Base-by-base conservation (phyloP, 2,113 vertebrate species). In the Ammodytes dubius region DNA sequence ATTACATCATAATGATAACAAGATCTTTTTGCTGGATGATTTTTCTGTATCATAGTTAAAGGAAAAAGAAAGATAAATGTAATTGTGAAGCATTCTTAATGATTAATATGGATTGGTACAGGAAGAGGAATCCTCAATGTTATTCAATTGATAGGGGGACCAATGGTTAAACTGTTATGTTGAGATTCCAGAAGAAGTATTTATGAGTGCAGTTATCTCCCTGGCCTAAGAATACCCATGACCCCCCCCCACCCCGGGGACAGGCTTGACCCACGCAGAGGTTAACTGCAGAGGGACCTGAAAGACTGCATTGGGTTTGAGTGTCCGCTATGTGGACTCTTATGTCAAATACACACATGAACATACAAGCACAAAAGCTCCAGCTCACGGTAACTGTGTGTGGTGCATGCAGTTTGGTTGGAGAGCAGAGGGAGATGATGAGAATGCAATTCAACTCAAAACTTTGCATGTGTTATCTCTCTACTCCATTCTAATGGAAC, bases 211-310 rank as follows among this genome's bases (percentile, higher is more conserved):
- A 63, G 60, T 68, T 76, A 67, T 83, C 67, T 69, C 54, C 45
- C 58, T 13, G 57, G 40, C 70, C 88, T 72, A 84, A 91, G 68
- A 92, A 92, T 87, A 90, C 5, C 50, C 54, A 19, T 40, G 66
- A 87, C 66, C 86, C 69, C 35, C 46, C 40, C 17, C 27, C 27
- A 1, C 27, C 27, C 27, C 27, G 27, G 27, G 4, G 13, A 49
- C 53, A 65, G 35, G 14, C 69, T 17, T 68, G 72, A 89, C 82
- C 84, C 79, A n/a, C 67, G 15, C 10, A 46, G 60, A 76, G 81
- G 77, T 86, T 13, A 46, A 70, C 52, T 2, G 27, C 45, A 50
- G 58, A 39, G 54, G 49, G 67, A 61, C 35, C 39, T 42, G 81
- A 52, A 67, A 66, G 40, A 49, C 60, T 37, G 11, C 39, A 70